phyloP scores from a whole-genome alignment of 2,888 invertebrate genomes.

The Tachina grossa region DNA sequence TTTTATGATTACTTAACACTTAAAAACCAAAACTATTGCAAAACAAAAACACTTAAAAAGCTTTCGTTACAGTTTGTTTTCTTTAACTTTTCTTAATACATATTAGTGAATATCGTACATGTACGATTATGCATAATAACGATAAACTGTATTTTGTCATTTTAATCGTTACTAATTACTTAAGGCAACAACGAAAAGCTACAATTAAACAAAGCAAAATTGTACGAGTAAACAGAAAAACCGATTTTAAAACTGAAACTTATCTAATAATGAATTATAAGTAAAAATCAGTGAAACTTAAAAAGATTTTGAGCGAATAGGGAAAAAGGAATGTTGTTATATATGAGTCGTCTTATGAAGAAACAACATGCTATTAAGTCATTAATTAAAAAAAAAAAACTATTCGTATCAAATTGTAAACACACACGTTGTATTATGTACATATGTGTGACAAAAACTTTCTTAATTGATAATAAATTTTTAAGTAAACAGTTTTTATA shows the following conservation, averaged over 20 bases:
- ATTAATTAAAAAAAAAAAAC: constrained; percentile 22
- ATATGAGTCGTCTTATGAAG: neutral
- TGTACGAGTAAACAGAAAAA: constrained; percentile 1
- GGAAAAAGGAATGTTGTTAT: too few species aligned
- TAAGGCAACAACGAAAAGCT: constrained; percentile 4
- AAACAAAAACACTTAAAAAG: constrained; percentile 3
- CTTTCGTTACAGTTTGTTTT: neutral
- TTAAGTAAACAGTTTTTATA: neutral
- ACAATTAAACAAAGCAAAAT: neutral
- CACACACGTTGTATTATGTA: neutral
- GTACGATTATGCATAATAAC: too few species aligned
- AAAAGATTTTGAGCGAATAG: neutral
- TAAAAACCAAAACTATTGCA: neutral
- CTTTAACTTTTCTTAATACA: neutral
- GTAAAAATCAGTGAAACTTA: neutral
- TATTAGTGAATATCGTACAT: constrained; percentile 2
- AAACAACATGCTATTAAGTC: constrained; percentile 45
- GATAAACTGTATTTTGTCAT: constrained; percentile 44
- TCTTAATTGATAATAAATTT: neutral
- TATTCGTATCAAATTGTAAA: neutral
- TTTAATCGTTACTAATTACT: constrained; percentile 47
- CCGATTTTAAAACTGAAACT: neutral
- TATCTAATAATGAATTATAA: constrained; percentile 29
- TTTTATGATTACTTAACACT: constrained; percentile 61
- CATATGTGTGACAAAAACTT: constrained; percentile 5